phyloP scores from a whole-genome alignment of 2,797 vertebrate genomes.

The Hydrocynus forskahlii region DNA sequence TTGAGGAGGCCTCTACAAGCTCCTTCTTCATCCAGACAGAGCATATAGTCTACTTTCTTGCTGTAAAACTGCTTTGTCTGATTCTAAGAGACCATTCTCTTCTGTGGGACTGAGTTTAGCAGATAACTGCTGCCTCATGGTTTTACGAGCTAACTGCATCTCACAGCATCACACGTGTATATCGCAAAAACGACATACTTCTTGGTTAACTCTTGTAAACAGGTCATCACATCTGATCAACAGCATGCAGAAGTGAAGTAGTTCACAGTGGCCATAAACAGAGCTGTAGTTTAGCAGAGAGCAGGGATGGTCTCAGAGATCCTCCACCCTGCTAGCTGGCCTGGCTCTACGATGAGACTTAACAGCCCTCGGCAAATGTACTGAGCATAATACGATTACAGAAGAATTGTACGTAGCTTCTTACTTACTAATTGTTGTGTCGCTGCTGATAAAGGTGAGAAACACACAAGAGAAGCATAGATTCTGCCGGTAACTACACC shows the following conservation, averaged over 20 bases:
- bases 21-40: too few relatives aligned
- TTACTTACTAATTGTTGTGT: constrained; percentile 71
- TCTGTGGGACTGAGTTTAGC: not conserved
- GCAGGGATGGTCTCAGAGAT: not conserved
- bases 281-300: not conserved
- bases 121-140: not conserved
- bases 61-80: not conserved
- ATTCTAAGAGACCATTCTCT: not conserved
- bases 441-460: constrained; percentile 42
- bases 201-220: not conserved
- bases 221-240: not conserved
- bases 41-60: not conserved
- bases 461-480: constrained; percentile 24
- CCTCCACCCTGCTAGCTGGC: not conserved
- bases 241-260: not conserved
- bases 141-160: not conserved
- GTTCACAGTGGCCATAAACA: not conserved
- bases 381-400: not conserved
- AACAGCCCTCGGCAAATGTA: not conserved
- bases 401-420: not conserved
- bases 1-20: too few relatives aligned
- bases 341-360: not conserved
- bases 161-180: not conserved
- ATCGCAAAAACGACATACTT: not conserved
- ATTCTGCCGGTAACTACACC: constrained; percentile 15